Evolutionary conservation across 2,888 invertebrate genomes (phyloP).

Genomic region (Zhuqinia jingwanae): DNA sequence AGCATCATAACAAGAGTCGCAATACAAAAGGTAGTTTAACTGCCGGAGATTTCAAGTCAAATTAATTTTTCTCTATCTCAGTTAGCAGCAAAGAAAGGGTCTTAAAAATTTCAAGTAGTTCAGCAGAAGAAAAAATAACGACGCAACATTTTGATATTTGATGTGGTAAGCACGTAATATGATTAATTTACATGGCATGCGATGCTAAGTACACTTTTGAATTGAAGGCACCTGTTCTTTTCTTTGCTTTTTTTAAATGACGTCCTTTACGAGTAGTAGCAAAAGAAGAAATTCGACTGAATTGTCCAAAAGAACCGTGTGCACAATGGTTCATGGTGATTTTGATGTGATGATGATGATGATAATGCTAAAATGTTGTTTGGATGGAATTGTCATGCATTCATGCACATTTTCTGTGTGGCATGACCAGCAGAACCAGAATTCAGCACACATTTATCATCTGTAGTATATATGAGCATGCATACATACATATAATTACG

Average conservation of each 20-base stretch:
- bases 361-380: conserved; percentile 36
- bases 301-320: conserved; percentile 62
- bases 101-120: neutral
- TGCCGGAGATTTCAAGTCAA: too few species aligned
- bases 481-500: conserved; percentile 52
- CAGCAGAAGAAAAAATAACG: neutral
- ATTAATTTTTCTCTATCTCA: too few species aligned
- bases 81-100: too few species aligned
- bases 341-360: neutral
- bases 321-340: conserved; percentile 6
- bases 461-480: neutral
- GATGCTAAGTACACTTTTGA: conserved; percentile 6
- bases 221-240: conserved; percentile 58
- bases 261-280: conserved; percentile 43
- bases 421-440: conserved; percentile 71
- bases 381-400: conserved; percentile 62
- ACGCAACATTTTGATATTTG: neutral
- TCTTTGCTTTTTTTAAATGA: conserved; percentile 13
- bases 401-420: conserved; percentile 56
- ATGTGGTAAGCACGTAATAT: neutral
- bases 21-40: too few species aligned
- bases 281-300: conserved; percentile 48
- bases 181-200: too few species aligned
- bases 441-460: conserved; percentile 65
- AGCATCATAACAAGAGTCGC: neutral